phyloP scores from a whole-genome alignment of 2,797 vertebrate species.

The Heteromormyrus szaboi region DNA sequence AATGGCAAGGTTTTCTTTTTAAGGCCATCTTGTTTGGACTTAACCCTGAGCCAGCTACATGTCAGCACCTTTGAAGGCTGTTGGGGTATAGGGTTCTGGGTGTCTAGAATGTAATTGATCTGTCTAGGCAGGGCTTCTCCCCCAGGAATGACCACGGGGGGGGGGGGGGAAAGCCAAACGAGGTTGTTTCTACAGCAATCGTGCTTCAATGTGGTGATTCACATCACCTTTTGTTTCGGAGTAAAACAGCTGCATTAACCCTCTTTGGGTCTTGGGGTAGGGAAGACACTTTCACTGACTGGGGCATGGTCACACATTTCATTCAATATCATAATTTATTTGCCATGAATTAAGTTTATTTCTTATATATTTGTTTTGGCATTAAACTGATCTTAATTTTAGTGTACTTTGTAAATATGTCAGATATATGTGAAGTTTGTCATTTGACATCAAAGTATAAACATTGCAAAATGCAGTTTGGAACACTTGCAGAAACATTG shows the following conservation, averaged over 20 bases:
- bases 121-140: neutral
- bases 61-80: neutral
- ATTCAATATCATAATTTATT: too few relatives aligned
- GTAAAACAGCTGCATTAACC: neutral
- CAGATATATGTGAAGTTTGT: too few relatives aligned
- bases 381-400: too few relatives aligned
- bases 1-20: constrained; percentile 1
- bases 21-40: neutral
- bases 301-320: too few relatives aligned
- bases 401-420: too few relatives aligned
- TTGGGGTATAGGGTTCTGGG: neutral
- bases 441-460: too few relatives aligned
- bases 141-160: neutral
- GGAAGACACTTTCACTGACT: too few relatives aligned
- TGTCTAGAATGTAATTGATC: constrained; percentile 13
- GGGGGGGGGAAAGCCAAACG: neutral
- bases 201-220: neutral
- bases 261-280: too few relatives aligned
- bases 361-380: too few relatives aligned
- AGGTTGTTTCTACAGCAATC: neutral
- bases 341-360: too few relatives aligned
- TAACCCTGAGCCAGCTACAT: constrained; percentile 9
- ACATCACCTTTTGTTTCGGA: neutral
- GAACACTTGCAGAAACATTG: too few relatives aligned
- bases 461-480: too few relatives aligned